A percentile compares a stretch with the other conserved stretches of the same genome.
phyloP scores from a whole-genome alignment of 2,797 vertebrate genomes.

The Chelonia mydas region DNA sequence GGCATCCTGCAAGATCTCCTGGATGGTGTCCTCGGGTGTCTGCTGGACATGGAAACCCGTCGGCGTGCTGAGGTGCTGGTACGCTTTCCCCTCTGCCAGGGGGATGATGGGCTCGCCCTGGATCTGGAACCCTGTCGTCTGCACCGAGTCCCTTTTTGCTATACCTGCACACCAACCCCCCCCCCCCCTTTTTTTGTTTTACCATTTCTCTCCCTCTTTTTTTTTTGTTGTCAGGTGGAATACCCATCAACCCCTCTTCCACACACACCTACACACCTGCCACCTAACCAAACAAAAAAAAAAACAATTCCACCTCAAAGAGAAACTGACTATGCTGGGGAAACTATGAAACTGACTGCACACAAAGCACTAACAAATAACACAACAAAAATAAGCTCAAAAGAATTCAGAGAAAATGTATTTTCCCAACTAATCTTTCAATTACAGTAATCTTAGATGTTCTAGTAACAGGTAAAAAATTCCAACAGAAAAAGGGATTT shows the following conservation, averaged over 20 bases:
- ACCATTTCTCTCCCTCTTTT: not conserved
- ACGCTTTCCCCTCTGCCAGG: no score
- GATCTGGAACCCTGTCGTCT: no score
- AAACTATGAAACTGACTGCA: not conserved
- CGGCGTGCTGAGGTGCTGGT: no score
- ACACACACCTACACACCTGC: no score
- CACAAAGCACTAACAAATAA: not conserved
- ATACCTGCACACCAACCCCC: not conserved
- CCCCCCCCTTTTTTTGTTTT: not conserved
- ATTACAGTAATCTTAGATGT: not conserved
- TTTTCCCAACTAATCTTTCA: not conserved
- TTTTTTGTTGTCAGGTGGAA: not conserved
- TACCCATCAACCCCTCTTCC: not conserved
- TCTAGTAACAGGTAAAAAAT: not conserved
- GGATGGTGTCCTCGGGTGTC: no score
- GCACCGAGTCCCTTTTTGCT: no score
- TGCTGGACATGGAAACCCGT: no score
- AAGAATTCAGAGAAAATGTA: not conserved
- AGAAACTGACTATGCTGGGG: not conserved
- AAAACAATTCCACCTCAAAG: not conserved
- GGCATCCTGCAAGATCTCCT: no score
- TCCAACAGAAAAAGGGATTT: not conserved
- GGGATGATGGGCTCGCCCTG: no score
- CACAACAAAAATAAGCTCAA: not conserved
- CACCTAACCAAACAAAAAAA: not conserved